A percentile compares a stretch with the other conserved stretches of the same genome.
Conservation (phyloP, 2,888 invertebrate genomes). For the Drosophila kanekoi region DNA sequence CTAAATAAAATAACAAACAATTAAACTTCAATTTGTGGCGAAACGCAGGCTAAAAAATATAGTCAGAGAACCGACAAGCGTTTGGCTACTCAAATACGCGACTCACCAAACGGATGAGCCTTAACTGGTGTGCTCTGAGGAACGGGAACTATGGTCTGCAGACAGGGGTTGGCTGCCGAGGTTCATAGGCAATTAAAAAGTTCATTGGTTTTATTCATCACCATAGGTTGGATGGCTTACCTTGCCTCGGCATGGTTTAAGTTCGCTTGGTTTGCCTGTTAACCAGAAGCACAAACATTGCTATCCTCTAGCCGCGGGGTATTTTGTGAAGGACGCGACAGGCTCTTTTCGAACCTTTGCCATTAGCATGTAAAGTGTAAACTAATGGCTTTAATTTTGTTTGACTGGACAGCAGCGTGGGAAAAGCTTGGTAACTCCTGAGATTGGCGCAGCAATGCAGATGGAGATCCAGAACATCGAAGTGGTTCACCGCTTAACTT, state of each 20-base stretch:
- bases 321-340: slow-evolving; percentile 42
- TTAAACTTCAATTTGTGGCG: slow-evolving; percentile 64
- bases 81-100: slow-evolving; percentile 71
- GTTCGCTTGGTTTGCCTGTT: slow-evolving; percentile 18
- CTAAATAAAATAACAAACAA: slow-evolving; percentile 66
- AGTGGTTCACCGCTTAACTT: slow-evolving; percentile 22
- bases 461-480: slow-evolving; percentile 22
- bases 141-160: slow-evolving; percentile 15
- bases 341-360: slow-evolving; percentile 43
- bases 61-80: slow-evolving; percentile 15
- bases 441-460: slow-evolving; percentile 6
- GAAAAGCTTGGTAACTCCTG: slow-evolving; percentile 51
- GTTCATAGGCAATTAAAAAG: slow-evolving; percentile 79
- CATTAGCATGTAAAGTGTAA: slow-evolving; percentile 83
- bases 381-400: slow-evolving; percentile 80
- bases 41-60: slow-evolving; percentile 13
- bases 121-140: slow-evolving; percentile 5
- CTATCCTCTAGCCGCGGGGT: slow-evolving; percentile 39
- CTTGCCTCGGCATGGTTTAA: neutral
- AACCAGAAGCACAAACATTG: slow-evolving; percentile 54
- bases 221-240: slow-evolving; percentile 11
- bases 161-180: slow-evolving; percentile 34
- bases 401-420: slow-evolving; percentile 71
- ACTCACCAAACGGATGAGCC: slow-evolving; percentile 36
- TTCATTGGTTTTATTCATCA: slow-evolving; percentile 76